Base-by-base conservation (phyloP, 2,113 vertebrate species). In the Suricata suricatta region DNA sequence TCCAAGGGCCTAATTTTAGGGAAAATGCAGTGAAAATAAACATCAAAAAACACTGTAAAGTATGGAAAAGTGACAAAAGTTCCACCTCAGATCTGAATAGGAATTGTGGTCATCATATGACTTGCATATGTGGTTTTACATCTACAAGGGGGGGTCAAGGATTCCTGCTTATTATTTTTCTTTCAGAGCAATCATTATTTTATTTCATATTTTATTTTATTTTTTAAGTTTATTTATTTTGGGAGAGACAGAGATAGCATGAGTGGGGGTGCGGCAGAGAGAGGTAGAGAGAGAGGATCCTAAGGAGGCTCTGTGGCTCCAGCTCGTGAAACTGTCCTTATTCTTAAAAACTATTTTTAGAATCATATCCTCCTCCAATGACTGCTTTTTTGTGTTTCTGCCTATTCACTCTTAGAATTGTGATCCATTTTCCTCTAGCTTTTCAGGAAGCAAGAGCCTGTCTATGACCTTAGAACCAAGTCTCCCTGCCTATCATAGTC, bases 161-260 rank as follows among this genome's bases (percentile, higher is more conserved):
- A 33, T 52, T 74, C 72, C 31, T 92, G 64, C 29, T 69, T 88
- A n/a, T n/a, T n/a, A n/a, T n/a, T n/a, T n/a, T n/a, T n/a, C n/a
- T n/a, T n/a, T 85, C 50, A 71, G n/a, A 80, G 63, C n/a, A 90
- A 50, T 63, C 50, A 71, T 90, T 68, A 79, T 69, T 96, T 82
- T 57, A 57, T 57, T 57, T 54, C 54, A 19, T 44, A 44, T 44
- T 13, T 50, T 54, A 54, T 54, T 54, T 54, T 54, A 54, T 54
- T 54, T 54, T 54, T 54, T 57, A 57, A 57, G 7, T 57, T 23
- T 57, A 7, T 57, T 57, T 57, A 57, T 23, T 57, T 57, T 57
- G 54, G 17, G 54, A 57, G 54, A 57, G 19, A 23, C 54, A 57
- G 19, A 57, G 19, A 57, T 5, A 23, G 54, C 54, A 21, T 57